A percentile compares a stretch with the other conserved stretches of the same genome.
phyloP scores from a whole-genome alignment of 2,888 invertebrate species.

The Mythimna loreyi region DNA sequence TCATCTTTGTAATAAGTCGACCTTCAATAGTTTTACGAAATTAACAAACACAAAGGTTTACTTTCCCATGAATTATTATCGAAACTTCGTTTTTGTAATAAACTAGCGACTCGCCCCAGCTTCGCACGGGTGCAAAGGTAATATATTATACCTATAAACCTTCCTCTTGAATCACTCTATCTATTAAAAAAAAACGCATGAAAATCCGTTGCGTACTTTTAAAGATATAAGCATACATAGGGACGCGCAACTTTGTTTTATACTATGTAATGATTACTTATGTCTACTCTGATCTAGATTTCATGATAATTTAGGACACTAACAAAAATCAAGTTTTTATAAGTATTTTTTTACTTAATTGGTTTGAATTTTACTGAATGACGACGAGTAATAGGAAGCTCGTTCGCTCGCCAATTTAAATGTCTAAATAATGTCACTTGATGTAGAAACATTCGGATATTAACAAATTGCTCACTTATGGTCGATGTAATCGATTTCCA shows the following conservation, averaged over 20 bases:
- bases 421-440: not conserved
- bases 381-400: no score
- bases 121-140: no score
- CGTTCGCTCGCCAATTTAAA: not conserved
- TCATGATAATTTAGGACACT: not conserved
- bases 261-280: no score
- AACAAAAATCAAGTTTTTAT: not conserved
- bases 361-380: no score
- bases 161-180: no score
- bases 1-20: not conserved
- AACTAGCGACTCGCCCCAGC: no score
- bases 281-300: conserved; percentile 2
- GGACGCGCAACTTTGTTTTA: no score
- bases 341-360: no score
- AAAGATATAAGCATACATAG: no score
- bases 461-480: conserved; percentile 32
- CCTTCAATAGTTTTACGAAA: conserved; percentile 19
- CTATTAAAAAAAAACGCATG: no score
- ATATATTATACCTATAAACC: no score
- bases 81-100: not conserved
- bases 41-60: conserved; percentile 6
- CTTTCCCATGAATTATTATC: conserved; percentile 5
- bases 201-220: no score
- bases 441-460: conserved; percentile 27
- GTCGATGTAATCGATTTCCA: conserved; percentile 30